Percentiles rank a stretch among this genome's conserved stretches.
Conservation (phyloP, 2,797 vertebrate species). For the Sciurus vulgaris region DNA sequence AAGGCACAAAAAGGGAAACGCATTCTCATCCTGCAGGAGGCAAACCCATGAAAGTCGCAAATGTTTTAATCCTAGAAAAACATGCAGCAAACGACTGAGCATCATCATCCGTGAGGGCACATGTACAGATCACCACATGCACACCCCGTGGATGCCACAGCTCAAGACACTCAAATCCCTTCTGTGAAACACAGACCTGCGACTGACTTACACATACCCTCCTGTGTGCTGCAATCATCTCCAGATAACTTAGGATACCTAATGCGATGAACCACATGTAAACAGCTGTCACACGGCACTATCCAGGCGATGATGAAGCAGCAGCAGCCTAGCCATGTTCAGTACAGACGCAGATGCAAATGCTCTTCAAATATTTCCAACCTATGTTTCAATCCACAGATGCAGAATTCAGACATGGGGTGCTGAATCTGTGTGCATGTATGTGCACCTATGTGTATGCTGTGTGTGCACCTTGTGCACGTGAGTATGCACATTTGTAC, state of each 20-base stretch:
- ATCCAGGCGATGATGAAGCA: background rate
- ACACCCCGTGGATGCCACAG: too few species aligned
- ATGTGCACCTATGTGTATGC: background rate
- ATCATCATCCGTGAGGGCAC: too few species aligned
- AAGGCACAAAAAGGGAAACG: background rate
- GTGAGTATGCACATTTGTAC: too few species aligned
- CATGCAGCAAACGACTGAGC: background rate
- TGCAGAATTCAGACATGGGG: background rate
- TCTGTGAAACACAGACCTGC: background rate
- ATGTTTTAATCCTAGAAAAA: too few species aligned
- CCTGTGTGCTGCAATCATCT: background rate
- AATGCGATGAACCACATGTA: too few species aligned
- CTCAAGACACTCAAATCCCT: background rate
- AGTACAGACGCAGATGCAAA: too few species aligned
- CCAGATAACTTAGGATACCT: background rate
- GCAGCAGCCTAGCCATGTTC: background rate
- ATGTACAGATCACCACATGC: too few species aligned
- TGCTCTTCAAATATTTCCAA: background rate
- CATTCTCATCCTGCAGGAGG: background rate
- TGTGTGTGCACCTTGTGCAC: background rate
- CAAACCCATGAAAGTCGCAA: background rate
- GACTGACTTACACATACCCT: background rate
- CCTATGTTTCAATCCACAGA: background rate
- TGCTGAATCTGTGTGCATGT: too few species aligned
- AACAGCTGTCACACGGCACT: background rate